These are phyloP conservation scores for Acrobasis suavella DNA, from an alignment of 2,888 invertebrate genomes.

Conservation along the genomic window DNA sequence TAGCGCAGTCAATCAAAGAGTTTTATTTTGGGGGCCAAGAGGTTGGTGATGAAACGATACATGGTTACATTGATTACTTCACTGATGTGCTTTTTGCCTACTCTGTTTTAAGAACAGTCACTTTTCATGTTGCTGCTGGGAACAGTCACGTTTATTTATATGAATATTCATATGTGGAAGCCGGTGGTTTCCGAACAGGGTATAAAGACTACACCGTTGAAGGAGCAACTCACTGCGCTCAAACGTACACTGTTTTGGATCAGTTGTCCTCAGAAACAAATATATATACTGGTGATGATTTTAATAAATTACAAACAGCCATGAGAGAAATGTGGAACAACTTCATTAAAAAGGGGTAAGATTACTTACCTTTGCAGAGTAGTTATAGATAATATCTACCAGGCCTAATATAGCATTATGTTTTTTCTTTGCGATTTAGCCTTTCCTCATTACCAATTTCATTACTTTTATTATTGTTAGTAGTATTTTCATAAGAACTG, in stretches of 20 bases:
- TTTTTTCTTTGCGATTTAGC: too few relatives aligned
- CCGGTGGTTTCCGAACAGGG: conserved; percentile 15
- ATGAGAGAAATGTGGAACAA: conserved; percentile 51
- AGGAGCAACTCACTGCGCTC: conserved; percentile 47
- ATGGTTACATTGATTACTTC: conserved; percentile 46
- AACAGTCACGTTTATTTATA: conserved; percentile 46
- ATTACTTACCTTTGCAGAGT: too few relatives aligned
- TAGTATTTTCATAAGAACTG: too few relatives aligned
- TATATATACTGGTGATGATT: conserved; percentile 27
- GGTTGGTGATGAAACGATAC: conserved; percentile 36
- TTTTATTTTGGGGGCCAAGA: conserved; percentile 46
- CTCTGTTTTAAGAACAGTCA: conserved; percentile 37
- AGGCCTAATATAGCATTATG: too few relatives aligned
- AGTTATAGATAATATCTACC: too few relatives aligned
- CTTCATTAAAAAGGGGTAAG: conserved; percentile 48
- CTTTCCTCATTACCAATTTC: too few relatives aligned
- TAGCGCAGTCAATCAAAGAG: conserved; percentile 43
- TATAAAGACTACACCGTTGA: conserved; percentile 25
- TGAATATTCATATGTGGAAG: conserved; percentile 45
- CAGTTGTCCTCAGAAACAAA: not conserved
- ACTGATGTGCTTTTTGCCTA: conserved; percentile 44
- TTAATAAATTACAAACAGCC: conserved; percentile 36
- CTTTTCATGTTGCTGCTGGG: conserved; percentile 39
- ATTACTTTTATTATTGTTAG: too few relatives aligned
- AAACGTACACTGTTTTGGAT: conserved; percentile 41